These are phyloP conservation scores for Laothoe populi DNA, from an alignment of 2,888 invertebrate species.

Conservation along the genomic window DNA sequence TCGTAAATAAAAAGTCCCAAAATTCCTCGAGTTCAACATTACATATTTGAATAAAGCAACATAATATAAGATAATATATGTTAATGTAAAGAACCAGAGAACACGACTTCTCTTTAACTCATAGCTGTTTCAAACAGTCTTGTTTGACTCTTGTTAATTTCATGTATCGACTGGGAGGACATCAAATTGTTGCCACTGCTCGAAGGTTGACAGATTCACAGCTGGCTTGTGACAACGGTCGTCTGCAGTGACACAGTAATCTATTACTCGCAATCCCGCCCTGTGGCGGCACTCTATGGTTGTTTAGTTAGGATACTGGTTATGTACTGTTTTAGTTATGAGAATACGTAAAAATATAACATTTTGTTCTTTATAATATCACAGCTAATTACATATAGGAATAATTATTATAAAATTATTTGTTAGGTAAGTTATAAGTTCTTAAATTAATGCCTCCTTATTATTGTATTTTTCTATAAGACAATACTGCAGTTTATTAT, in stretches of 20 bases:
- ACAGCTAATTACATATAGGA: neutral
- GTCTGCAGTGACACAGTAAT: conserved; percentile 63
- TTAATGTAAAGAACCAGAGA: too few relatives aligned
- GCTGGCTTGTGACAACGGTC: conserved; percentile 68
- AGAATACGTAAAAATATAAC: neutral
- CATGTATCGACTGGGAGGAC: conserved; percentile 28
- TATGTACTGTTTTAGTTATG: neutral
- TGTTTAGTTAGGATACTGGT: conserved; percentile 4
- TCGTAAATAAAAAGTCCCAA: too few relatives aligned
- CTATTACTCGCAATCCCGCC: conserved; percentile 52
- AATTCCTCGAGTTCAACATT: too few relatives aligned
- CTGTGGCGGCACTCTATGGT: neutral
- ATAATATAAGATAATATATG: too few relatives aligned
- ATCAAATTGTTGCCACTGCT: conserved; percentile 38
- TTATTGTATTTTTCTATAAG: too few relatives aligned
- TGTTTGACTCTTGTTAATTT: neutral
- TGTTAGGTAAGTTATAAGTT: too few relatives aligned
- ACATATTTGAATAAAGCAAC: too few relatives aligned
- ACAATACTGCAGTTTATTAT: too few relatives aligned
- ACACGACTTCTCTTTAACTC: neutral
- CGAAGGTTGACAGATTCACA: conserved; percentile 57
- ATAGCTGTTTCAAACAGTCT: neutral
- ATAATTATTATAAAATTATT: too few relatives aligned
- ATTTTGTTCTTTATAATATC: neutral
- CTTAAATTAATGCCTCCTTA: too few relatives aligned